phyloP scores from a whole-genome alignment of 2,888 invertebrate genomes.

The Lasioglossum malachurum region DNA sequence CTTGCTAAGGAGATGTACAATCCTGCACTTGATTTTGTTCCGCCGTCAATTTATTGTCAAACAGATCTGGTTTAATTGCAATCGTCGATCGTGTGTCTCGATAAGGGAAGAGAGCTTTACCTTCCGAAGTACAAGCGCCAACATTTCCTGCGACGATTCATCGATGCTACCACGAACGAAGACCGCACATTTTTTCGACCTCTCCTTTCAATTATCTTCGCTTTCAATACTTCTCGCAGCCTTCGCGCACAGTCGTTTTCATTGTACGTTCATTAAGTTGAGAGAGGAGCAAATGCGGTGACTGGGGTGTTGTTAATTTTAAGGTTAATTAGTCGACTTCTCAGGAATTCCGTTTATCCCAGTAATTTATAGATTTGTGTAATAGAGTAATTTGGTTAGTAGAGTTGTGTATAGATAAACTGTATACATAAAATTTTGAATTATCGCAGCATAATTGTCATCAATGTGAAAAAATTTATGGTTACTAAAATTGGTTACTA shows the following conservation, averaged over 20 bases:
- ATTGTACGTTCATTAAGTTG: slow-evolving; percentile 14
- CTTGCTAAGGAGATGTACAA: background rate
- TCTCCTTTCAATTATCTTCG: background rate
- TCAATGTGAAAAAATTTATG: background rate
- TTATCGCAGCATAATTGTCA: background rate
- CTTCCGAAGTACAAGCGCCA: slow-evolving; percentile 53
- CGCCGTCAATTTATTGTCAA: slow-evolving; percentile 1
- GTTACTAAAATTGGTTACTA: slow-evolving; percentile 29
- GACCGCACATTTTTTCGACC: slow-evolving; percentile 12
- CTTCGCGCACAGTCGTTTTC: background rate
- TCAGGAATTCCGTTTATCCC: background rate
- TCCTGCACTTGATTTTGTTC: background rate
- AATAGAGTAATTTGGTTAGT: too few relatives aligned
- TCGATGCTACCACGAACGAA: slow-evolving; percentile 26
- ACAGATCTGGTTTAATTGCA: slow-evolving; percentile 41
- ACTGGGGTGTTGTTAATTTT: background rate
- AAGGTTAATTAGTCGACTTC: slow-evolving; percentile 43
- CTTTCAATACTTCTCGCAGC: background rate
- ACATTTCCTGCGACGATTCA: slow-evolving; percentile 48
- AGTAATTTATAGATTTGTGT: background rate
- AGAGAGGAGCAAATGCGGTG: background rate
- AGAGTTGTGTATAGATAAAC: background rate
- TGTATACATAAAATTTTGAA: background rate
- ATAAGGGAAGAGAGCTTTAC: slow-evolving; percentile 46
- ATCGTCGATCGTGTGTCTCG: slow-evolving; percentile 21